A percentile compares a stretch with the other conserved stretches of the same genome.
These are phyloP conservation scores for Neomicropteryx cornuta DNA, from an alignment of 1,140 invertebrate species.

Conservation along the genomic window DNA sequence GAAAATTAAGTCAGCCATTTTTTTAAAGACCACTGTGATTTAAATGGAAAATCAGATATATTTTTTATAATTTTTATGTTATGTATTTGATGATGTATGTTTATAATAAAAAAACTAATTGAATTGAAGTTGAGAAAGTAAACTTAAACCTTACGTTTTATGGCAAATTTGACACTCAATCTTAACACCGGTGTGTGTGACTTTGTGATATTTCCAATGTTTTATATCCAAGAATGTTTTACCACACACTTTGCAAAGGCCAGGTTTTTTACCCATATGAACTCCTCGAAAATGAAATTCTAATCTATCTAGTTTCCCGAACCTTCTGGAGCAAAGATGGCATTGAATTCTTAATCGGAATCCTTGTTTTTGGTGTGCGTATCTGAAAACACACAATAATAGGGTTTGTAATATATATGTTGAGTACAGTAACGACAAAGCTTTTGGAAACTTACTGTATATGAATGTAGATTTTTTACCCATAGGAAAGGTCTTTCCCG, in stretches of 20 bases:
- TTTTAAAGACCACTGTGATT: too few species aligned
- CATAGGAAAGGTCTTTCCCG: neutral
- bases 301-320: conserved; percentile 5
- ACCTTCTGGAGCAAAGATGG: conserved; percentile 28
- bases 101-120: too few species aligned
- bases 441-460: too few species aligned
- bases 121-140: too few species aligned
- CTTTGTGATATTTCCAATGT: conserved; percentile 29
- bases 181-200: conserved; percentile 42
- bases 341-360: conserved; percentile 3
- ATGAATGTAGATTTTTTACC: too few species aligned
- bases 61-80: too few species aligned
- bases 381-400: too few species aligned
- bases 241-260: conserved; percentile 39
- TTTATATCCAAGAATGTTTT: conserved; percentile 38
- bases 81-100: too few species aligned
- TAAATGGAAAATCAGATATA: too few species aligned
- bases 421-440: too few species aligned
- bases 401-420: too few species aligned
- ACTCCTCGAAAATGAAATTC: conserved; percentile 46
- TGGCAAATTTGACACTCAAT: conserved; percentile 24
- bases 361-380: conserved; percentile 1
- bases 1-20: too few species aligned
- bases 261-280: conserved; percentile 59
- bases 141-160: conserved; percentile 8